phyloP scores from a whole-genome alignment of 2,888 invertebrate genomes.

The Ceriagrion tenellum region DNA sequence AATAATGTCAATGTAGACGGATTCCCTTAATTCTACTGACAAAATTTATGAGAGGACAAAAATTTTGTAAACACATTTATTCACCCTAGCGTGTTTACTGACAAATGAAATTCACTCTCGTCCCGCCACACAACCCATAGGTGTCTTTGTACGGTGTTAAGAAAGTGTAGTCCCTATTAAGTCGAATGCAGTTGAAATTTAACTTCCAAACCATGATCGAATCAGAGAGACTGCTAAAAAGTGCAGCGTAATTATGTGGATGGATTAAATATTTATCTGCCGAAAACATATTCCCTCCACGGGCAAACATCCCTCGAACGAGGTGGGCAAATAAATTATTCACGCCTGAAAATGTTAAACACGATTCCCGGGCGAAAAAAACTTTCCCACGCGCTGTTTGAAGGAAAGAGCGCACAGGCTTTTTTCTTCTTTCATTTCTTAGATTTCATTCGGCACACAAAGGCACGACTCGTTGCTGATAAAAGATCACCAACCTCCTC shows the following conservation, averaged over 20 bases:
- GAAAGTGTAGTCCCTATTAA: no score
- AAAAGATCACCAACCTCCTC: slow-evolving; percentile 14
- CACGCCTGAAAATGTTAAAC: slow-evolving; percentile 64
- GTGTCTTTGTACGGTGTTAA: no score
- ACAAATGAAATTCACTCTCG: no score
- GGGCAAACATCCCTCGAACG: not conserved
- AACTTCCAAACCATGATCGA: not conserved
- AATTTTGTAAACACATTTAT: no score
- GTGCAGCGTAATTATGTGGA: not conserved
- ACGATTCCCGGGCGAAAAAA: slow-evolving; percentile 46
- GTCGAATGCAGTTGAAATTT: not conserved
- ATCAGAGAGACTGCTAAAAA: not conserved
- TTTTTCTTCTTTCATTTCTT: slow-evolving; percentile 57
- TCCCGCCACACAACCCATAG: no score
- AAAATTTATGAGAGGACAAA: no score
- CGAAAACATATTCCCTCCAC: slow-evolving; percentile 21
- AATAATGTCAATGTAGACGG: no score
- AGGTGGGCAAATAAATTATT: slow-evolving; percentile 55
- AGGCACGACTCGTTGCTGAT: slow-evolving; percentile 47
- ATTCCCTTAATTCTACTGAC: no score
- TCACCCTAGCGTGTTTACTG: no score
- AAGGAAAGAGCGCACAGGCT: slow-evolving; percentile 8
- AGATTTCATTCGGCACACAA: slow-evolving; percentile 66
- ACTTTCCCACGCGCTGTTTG: slow-evolving; percentile 63
- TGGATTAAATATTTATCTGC: slow-evolving; percentile 53